phyloP scores from a whole-genome alignment of 1,140 invertebrate species.

The Pygmarrhopalites habei region DNA sequence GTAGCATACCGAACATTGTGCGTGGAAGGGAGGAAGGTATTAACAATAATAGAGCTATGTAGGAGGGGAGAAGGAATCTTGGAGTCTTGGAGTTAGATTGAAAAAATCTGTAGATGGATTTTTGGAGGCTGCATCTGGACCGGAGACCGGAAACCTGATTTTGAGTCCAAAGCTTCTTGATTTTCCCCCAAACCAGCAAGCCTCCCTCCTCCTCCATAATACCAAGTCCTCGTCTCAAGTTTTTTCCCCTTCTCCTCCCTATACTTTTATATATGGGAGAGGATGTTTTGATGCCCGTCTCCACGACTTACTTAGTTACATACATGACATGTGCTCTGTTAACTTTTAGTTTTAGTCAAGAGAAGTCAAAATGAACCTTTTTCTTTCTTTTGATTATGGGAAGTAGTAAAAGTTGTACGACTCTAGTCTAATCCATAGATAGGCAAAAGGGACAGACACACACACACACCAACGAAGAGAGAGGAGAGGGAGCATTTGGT shows the following conservation, averaged over 20 bases:
- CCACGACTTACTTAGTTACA: no score
- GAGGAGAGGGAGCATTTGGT: neutral
- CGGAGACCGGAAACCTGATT: conserved; percentile 39
- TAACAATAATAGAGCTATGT: no score
- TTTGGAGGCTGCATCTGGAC: conserved; percentile 33
- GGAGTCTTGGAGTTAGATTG: conserved; percentile 4
- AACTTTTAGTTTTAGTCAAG: neutral
- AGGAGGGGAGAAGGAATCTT: no score
- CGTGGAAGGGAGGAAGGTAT: no score
- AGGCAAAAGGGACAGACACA: neutral
- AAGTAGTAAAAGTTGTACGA: conserved; percentile 4
- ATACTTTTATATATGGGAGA: no score
- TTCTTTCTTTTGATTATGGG: neutral
- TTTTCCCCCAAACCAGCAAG: conserved; percentile 35
- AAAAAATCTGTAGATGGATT: conserved; percentile 28
- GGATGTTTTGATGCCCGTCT: no score
- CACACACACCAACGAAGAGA: neutral
- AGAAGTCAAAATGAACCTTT: neutral
- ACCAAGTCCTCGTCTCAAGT: neutral
- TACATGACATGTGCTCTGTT: neutral
- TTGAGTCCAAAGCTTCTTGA: conserved; percentile 33
- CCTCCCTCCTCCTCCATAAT: no score
- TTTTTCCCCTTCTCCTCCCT: neutral
- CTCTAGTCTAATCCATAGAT: neutral
- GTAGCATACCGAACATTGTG: no score